Conservation (phyloP, 2,888 invertebrate species). For the Andrena minutula region DNA sequence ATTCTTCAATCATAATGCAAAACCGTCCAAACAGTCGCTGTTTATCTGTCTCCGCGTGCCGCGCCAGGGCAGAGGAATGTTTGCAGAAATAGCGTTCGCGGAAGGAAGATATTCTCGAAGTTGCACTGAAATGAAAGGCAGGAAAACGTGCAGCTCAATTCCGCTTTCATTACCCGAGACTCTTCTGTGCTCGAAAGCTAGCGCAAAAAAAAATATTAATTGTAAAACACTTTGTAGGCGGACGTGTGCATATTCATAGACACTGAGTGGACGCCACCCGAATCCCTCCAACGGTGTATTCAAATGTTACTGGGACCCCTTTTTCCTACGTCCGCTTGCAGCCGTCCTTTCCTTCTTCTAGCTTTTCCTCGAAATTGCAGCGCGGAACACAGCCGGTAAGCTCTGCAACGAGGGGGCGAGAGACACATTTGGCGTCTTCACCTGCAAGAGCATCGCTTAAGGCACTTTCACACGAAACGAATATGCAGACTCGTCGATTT, state of each 20-base stretch:
- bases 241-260: constrained; percentile 52
- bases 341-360: not conserved
- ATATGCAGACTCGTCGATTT: no score
- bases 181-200: constrained; percentile 19
- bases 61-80: not conserved
- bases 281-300: constrained; percentile 24
- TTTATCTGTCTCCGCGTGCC: not conserved
- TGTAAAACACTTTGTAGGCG: constrained; percentile 46
- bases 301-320: constrained; percentile 17
- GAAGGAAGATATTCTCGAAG: not conserved
- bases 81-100: constrained; percentile 13
- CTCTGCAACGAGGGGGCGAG: no score
- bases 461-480: no score
- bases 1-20: no score
- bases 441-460: no score
- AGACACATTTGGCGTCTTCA: no score
- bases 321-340: not conserved
- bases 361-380: not conserved
- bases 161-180: constrained; percentile 9
- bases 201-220: constrained; percentile 49
- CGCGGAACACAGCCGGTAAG: not conserved
- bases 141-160: constrained; percentile 14
- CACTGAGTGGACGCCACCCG: not conserved
- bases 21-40: not conserved
- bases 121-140: constrained; percentile 6